phyloP scores from a whole-genome alignment of 2,888 invertebrate genomes.

The Idaea biselata region DNA sequence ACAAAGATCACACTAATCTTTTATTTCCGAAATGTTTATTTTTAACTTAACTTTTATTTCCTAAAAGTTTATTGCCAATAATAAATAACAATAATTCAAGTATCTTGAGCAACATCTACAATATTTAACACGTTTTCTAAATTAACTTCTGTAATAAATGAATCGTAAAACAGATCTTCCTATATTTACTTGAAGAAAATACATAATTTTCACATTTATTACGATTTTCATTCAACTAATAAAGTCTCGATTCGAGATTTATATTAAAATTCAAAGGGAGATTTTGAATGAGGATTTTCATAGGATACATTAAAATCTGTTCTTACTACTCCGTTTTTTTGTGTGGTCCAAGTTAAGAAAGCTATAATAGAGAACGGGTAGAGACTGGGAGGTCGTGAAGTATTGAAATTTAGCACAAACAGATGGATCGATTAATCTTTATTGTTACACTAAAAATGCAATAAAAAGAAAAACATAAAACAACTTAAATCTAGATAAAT shows the following conservation, averaged over 20 bases:
- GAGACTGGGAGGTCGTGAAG: too few relatives aligned
- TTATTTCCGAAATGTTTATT: background rate
- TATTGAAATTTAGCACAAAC: too few relatives aligned
- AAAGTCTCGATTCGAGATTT: constrained; percentile 72
- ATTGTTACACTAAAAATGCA: too few relatives aligned
- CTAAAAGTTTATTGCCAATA: background rate
- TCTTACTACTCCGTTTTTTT: constrained; percentile 60
- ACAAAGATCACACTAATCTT: background rate
- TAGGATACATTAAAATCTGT: constrained; percentile 80
- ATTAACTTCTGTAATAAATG: constrained; percentile 6
- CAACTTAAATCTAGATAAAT: too few relatives aligned
- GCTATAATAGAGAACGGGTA: too few relatives aligned
- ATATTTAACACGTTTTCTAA: background rate
- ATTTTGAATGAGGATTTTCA: constrained; percentile 75
- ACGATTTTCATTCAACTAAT: constrained; percentile 67
- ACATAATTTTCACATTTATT: constrained; percentile 68
- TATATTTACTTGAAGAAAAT: constrained; percentile 32
- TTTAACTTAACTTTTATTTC: background rate
- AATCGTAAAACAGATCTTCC: constrained; percentile 26
- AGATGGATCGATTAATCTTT: too few relatives aligned
- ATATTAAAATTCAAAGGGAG: constrained; percentile 77
- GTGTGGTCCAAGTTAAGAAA: constrained; percentile 34
- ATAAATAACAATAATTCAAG: background rate
- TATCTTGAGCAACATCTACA: background rate
- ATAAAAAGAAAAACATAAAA: too few relatives aligned